Evolutionary conservation across 2,113 vertebrate species (phyloP).

Genomic region (Carlito syrichta): DNA sequence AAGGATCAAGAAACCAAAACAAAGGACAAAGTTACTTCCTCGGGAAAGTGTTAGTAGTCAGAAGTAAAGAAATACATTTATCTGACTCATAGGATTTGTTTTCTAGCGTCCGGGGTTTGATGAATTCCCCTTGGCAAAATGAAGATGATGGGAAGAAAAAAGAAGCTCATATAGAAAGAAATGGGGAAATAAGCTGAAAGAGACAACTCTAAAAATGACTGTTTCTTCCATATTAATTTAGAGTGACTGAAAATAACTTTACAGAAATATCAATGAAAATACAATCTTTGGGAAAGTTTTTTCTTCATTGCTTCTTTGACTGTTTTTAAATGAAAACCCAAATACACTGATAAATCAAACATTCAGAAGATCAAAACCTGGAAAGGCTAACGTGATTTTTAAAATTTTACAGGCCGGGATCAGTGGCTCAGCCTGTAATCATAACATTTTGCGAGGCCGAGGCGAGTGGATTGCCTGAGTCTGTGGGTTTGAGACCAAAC

Average conservation of each 20-base stretch:
- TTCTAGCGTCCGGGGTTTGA: background rate
- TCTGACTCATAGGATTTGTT: background rate
- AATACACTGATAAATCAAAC: background rate
- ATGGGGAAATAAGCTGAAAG: background rate
- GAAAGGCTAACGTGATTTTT: background rate
- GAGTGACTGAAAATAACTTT: background rate
- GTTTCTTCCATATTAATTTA: background rate
- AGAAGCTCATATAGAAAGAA: background rate
- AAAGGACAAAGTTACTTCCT: background rate
- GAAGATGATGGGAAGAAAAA: background rate
- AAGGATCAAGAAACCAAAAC: background rate
- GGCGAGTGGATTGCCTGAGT: too few species aligned
- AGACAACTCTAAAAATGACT: background rate
- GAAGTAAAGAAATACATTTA: background rate
- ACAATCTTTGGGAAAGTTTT: background rate
- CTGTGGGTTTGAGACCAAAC: too few species aligned
- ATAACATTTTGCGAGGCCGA: too few species aligned
- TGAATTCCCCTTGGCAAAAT: too few species aligned
- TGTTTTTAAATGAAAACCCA: background rate
- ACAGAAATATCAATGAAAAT: background rate
- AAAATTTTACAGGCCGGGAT: background rate
- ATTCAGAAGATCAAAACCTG: background rate
- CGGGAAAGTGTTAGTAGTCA: background rate
- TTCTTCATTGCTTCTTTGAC: background rate
- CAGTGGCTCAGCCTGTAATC: too few species aligned